Evolutionary conservation across 2,797 vertebrate species (phyloP).

Genomic region (Lemur catta): DNA sequence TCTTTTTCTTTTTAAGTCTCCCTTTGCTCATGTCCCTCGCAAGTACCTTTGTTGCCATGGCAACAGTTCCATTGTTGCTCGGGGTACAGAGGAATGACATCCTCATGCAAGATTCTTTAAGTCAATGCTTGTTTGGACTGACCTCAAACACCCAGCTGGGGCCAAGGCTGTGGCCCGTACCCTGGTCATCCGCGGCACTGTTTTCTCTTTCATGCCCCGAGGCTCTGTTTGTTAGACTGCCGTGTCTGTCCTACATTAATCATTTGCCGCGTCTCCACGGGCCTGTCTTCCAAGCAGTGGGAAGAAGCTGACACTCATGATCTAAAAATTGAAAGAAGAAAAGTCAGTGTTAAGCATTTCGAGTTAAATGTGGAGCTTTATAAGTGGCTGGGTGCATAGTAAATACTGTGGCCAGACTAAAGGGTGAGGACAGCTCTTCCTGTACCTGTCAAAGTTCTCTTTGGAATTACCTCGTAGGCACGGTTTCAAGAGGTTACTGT

Average conservation of each 20-base stretch:
- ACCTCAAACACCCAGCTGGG: not conserved
- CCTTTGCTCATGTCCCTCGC: conserved; percentile 72
- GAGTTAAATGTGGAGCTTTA: not conserved
- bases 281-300: not conserved
- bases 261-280: not conserved
- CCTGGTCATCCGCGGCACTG: not conserved
- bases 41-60: conserved; percentile 71
- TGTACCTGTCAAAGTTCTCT: not conserved
- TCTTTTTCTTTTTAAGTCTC: conserved; percentile 75
- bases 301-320: not conserved
- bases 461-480: not conserved
- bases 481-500: not conserved
- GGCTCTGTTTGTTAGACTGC: not conserved
- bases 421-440: not conserved
- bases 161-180: not conserved
- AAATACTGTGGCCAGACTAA: not conserved
- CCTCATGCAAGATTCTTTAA: not conserved
- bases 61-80: conserved; percentile 45
- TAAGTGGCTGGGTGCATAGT: no score
- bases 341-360: not conserved
- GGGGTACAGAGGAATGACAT: conserved; percentile 22
- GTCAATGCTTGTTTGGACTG: not conserved
- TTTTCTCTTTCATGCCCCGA: not conserved
- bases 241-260: not conserved
- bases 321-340: not conserved